phyloP scores from a whole-genome alignment of 2,797 vertebrate genomes.

The Liparis tanakae region DNA sequence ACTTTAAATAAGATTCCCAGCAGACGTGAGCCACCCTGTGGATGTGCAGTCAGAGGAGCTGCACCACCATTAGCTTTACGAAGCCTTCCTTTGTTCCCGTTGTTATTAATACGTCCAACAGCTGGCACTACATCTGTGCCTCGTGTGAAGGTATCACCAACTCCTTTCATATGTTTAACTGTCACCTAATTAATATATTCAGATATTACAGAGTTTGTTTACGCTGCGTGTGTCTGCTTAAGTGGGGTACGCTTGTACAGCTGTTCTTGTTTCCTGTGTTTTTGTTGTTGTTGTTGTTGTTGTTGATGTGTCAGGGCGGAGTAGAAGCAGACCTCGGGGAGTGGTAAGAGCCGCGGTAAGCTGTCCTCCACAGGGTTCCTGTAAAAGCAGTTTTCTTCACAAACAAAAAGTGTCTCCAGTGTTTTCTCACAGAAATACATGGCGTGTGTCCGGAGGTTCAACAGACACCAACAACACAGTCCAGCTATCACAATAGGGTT shows the following conservation, averaged over 20 bases:
- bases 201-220: slow-evolving; percentile 34
- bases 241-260: not conserved
- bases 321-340: slow-evolving; percentile 9
- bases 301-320: slow-evolving; percentile 7
- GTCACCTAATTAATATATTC: slow-evolving; percentile 45
- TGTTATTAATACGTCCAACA: slow-evolving; percentile 47
- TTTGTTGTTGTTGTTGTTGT: slow-evolving; percentile 6
- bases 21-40: not conserved
- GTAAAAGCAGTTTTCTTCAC: slow-evolving; percentile 19
- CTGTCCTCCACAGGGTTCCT: slow-evolving; percentile 1
- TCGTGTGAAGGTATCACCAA: slow-evolving; percentile 40
- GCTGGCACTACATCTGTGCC: slow-evolving; percentile 39
- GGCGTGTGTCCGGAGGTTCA: not conserved
- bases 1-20: slow-evolving; percentile 23
- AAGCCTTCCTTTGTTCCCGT: slow-evolving; percentile 16
- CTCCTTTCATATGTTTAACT: slow-evolving; percentile 37
- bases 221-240: not conserved
- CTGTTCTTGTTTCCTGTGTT: not conserved
- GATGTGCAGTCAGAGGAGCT: slow-evolving; percentile 9
- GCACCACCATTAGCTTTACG: slow-evolving; percentile 20
- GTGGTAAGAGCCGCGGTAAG: not conserved
- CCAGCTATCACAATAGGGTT: no score
- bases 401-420: slow-evolving; percentile 21
- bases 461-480: not conserved
- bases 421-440: not conserved